These are phyloP conservation scores for Sebastes oblongus DNA, from an alignment of 2,797 vertebrate genomes.

Conservation along the genomic window DNA sequence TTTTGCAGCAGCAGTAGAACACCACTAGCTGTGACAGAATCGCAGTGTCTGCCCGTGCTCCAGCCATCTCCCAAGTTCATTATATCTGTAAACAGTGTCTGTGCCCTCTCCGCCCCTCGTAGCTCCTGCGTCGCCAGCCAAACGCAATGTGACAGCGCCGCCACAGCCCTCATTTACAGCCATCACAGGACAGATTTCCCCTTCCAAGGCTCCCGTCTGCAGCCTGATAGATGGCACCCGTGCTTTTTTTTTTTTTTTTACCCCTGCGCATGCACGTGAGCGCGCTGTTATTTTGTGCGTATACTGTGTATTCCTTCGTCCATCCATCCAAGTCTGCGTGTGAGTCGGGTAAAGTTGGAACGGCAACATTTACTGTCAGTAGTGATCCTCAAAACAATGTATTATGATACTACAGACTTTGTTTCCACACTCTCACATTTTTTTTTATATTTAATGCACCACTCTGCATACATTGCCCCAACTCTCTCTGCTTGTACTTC, in stretches of 20 bases:
- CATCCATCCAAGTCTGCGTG: conserved; percentile 41
- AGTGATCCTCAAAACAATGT: conserved; percentile 54
- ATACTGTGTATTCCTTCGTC: background rate
- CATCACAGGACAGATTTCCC: conserved; percentile 77
- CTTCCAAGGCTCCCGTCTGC: conserved; percentile 57
- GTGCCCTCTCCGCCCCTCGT: conserved; percentile 45
- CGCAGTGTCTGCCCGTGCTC: conserved; percentile 47
- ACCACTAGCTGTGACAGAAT: conserved; percentile 58
- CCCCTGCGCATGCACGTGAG: background rate
- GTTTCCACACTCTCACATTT: conserved; percentile 40
- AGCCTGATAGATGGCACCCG: conserved; percentile 72
- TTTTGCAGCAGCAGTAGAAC: conserved; percentile 34
- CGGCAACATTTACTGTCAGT: conserved; percentile 54
- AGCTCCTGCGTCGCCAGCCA: conserved; percentile 58
- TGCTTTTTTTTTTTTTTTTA: conserved; percentile 23
- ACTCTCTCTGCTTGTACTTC: conserved; percentile 36
- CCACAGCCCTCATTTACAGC: conserved; percentile 76
- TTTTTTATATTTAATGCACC: conserved; percentile 50
- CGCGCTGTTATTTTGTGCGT: conserved; percentile 1
- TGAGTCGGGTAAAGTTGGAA: conserved; percentile 24
- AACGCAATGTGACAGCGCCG: conserved; percentile 74
- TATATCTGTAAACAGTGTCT: conserved; percentile 66
- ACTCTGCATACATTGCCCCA: conserved; percentile 40
- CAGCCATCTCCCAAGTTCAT: conserved; percentile 70
- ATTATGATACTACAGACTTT: conserved; percentile 48